Evolutionary conservation across 2,113 vertebrate genomes (phyloP).

Genomic region (Gallinago jamesoni): DNA sequence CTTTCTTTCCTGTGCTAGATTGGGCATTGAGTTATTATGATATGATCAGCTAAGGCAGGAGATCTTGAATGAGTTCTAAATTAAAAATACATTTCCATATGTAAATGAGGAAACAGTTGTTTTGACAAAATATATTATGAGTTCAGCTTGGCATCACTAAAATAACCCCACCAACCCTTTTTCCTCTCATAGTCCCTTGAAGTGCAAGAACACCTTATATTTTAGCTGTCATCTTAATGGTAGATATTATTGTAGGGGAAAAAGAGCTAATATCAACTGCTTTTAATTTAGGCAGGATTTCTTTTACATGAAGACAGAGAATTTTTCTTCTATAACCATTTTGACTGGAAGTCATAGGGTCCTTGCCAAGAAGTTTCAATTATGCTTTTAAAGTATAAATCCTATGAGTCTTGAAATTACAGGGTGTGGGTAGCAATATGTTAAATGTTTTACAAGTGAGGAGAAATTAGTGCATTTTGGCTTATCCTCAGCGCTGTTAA

Average conservation of each 20-base stretch:
- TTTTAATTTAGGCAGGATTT: conserved; percentile 49
- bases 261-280: conserved; percentile 60
- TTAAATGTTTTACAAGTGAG: conserved; percentile 70
- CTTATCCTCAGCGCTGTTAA: conserved; percentile 25
- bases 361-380: conserved; percentile 57
- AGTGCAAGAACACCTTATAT: conserved; percentile 41
- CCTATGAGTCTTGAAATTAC: conserved; percentile 62
- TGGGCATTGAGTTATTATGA: neutral
- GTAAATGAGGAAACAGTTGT: neutral
- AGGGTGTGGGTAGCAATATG: conserved; percentile 62
- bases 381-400: conserved; percentile 67
- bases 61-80: conserved; percentile 2
- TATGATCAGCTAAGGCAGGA: neutral
- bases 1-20: neutral
- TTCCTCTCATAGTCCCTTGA: conserved; percentile 2
- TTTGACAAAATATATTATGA: conserved; percentile 43
- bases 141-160: conserved; percentile 1
- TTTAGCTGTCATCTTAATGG: conserved; percentile 29
- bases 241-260: conserved; percentile 43
- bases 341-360: conserved; percentile 38
- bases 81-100: conserved; percentile 2
- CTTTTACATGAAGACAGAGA: conserved; percentile 30
- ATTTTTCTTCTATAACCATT: conserved; percentile 40
- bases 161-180: conserved; percentile 19
- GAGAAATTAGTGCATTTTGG: conserved; percentile 60